These are phyloP conservation scores for Manis crassicaudata DNA, from an alignment of 2,797 vertebrate genomes.

Conservation along the genomic window DNA sequence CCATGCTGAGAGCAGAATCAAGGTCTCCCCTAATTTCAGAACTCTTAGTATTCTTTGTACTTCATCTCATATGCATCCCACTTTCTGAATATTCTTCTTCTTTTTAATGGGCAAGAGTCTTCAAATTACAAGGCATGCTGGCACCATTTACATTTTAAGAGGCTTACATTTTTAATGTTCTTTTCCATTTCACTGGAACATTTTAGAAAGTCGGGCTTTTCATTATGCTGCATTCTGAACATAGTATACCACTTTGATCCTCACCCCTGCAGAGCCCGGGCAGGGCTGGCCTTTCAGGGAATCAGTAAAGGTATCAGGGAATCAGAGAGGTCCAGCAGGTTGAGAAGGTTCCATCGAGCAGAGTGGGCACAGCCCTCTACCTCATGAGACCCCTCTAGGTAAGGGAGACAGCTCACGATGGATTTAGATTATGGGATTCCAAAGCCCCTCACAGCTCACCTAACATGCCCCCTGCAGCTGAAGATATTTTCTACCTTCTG, in stretches of 20 bases:
- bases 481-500: neutral
- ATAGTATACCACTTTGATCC: neutral
- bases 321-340: neutral
- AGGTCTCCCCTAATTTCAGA: neutral
- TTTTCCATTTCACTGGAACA: constrained; percentile 53
- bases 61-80: neutral
- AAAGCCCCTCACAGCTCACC: neutral
- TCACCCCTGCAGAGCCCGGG: neutral
- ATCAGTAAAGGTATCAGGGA: neutral
- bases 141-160: constrained; percentile 62
- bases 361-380: neutral
- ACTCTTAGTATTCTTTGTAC: neutral
- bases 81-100: neutral
- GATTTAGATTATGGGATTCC: neutral
- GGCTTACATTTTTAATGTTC: constrained; percentile 74
- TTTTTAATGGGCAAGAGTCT: neutral
- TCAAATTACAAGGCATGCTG: constrained; percentile 39
- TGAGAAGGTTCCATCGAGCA: neutral
- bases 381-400: neutral
- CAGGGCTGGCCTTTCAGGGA: constrained; percentile 5
- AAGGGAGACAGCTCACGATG: neutral
- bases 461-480: neutral
- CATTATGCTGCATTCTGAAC: constrained; percentile 54
- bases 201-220: constrained; percentile 51
- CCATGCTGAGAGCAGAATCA: neutral